Percentiles rank a stretch among this genome's conserved stretches.
phyloP scores from a whole-genome alignment of 2,113 vertebrate genomes.

The Gymnorhina tibicen region DNA sequence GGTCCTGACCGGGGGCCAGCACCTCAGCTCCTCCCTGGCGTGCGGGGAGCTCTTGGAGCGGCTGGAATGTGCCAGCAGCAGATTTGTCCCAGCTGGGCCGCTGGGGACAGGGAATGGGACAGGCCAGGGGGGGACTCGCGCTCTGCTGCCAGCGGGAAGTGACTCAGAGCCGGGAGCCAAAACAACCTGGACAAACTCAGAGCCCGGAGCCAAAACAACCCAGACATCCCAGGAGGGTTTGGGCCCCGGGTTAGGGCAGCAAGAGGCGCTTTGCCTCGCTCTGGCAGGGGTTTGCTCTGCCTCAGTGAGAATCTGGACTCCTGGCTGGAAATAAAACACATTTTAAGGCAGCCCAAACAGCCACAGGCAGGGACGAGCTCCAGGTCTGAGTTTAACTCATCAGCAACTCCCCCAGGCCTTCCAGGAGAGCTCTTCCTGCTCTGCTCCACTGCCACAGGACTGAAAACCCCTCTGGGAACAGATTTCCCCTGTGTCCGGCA shows the following conservation, averaged over 20 bases:
- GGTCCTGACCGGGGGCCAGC: background rate
- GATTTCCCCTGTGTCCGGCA: background rate
- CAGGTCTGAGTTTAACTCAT: background rate
- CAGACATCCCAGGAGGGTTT: background rate
- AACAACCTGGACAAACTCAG: background rate
- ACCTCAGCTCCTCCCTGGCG: background rate
- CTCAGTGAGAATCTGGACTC: background rate
- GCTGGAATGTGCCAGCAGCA: background rate
- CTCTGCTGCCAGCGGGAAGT: background rate
- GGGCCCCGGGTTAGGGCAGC: background rate
- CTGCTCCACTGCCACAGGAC: background rate
- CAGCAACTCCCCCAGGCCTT: background rate
- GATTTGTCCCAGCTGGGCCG: background rate
- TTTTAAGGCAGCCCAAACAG: background rate
- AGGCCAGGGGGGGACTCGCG: background rate
- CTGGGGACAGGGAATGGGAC: background rate
- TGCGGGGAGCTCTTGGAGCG: fast-evolving
- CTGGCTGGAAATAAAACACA: background rate
- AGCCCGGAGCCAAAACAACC: background rate
- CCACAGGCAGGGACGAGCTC: background rate
- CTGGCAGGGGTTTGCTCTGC: background rate
- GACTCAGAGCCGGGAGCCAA: background rate
- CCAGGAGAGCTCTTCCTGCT: background rate
- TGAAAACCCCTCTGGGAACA: background rate
- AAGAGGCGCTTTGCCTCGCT: background rate